Evolutionary conservation across 2,797 vertebrate species (phyloP), one percentile per base, ranked within the genome.

Genomic region (Pterois miles): DNA sequence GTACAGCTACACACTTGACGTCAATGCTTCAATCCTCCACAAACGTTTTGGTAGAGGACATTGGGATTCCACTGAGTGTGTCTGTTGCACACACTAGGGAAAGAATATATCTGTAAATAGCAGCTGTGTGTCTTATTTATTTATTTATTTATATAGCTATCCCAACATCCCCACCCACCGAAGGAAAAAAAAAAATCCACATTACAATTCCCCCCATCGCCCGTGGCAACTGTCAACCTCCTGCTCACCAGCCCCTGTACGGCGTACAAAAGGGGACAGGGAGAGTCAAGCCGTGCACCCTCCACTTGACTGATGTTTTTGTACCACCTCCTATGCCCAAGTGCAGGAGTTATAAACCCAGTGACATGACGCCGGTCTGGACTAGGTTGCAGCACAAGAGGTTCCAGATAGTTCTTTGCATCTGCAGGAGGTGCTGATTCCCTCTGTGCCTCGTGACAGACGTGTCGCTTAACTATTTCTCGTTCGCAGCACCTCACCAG

Each of bases 71-170:
- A 75, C 86, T 79, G 87, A 88, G 73, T 71, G 60, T 65, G 65
- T 84, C 64, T 74, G 74, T 82, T 76, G 67, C 76, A 63, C 83
- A 60, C 81, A 75, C 74, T 8, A 50, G 79, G 72, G 78, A 86
- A 90, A 89, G 80, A 78, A 68, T 50, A 86, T 92, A 88, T 95
- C 93, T 95, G 90, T 90, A 93, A 94, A 95, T 92, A 92, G 93
- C 89, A 92, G 87, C 84, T 84, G 86, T 78, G 79, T 83, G 71
- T 82, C 23, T 86, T 82, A 82, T 85, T 76, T 86, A 65, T 90
- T 76, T 86, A 65, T 90, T 85, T 87, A 69, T 90, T 86, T 86
- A 89, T 84, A 81, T 64, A 63, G 40, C 53, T 65, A 16, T 40
- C 40, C 52, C 36, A 29, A 34, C 43, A 27, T 29, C 36, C 36